These are phyloP conservation scores for Philopotamus ludificatus DNA, from an alignment of 1,140 invertebrate species.

Conservation along the genomic window DNA sequence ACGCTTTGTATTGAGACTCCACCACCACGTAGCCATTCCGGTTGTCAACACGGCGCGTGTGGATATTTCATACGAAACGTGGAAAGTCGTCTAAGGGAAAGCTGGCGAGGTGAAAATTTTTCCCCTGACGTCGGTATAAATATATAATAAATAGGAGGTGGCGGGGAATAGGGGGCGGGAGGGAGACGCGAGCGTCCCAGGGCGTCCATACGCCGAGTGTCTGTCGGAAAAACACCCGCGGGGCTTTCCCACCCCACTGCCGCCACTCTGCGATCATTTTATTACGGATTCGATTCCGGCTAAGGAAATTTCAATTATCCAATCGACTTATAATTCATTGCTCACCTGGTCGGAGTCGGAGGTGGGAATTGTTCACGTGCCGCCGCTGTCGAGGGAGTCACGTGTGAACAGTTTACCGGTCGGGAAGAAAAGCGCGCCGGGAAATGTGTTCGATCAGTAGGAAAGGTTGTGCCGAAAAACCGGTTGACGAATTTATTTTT, in stretches of 20 bases:
- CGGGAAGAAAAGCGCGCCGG: too few species aligned
- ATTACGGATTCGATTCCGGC: slow-evolving; percentile 29
- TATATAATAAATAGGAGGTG: slow-evolving; percentile 31
- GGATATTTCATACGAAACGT: slow-evolving; percentile 2
- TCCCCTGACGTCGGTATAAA: slow-evolving; percentile 18
- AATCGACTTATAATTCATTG: slow-evolving; percentile 26
- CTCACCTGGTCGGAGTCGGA: neutral
- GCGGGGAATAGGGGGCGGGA: neutral
- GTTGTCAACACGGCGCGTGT: neutral
- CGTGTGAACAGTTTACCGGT: too few species aligned
- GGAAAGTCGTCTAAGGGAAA: neutral
- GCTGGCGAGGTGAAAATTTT: slow-evolving; percentile 16
- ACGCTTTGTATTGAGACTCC: neutral
- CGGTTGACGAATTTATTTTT: too few species aligned
- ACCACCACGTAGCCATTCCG: neutral
- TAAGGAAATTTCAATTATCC: slow-evolving; percentile 38
- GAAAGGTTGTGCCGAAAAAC: too few species aligned
- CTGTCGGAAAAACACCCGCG: slow-evolving; percentile 12
- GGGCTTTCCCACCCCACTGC: neutral
- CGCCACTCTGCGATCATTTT: slow-evolving; percentile 20
- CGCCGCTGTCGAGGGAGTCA: too few species aligned
- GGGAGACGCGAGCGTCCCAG: neutral
- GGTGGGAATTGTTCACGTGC: neutral
- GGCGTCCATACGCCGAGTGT: neutral
- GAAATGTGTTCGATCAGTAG: too few species aligned